Base-by-base conservation (phyloP, 2,797 vertebrate genomes). In the Periparus ater region DNA sequence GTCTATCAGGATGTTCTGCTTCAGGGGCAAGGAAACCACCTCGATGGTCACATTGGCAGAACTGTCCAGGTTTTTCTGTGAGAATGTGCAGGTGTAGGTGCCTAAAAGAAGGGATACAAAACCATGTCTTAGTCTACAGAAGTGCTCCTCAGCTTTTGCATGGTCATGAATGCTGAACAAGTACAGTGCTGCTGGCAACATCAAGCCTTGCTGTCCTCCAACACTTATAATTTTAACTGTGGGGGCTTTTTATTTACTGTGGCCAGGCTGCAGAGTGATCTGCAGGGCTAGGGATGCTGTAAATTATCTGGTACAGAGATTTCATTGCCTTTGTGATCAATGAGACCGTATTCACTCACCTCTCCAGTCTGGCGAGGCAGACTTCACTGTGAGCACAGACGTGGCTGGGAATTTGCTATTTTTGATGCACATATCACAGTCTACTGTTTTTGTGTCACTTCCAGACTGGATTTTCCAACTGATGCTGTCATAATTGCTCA, bases 391-490 rank as follows among this genome's bases (percentile, higher is more conserved):
- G 48, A 98, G 96, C 19, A 96, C 81, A 1, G 98, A 98, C 3
- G 2, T 88, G 3, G 90, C 95, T 89, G 10, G 6, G 29, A 17
- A 18, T 40, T 5, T 70, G 19, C 7, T 81, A 36, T 66, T 97
- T 8, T 34, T 10, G 63, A 94, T 91, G 72, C 85, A 97, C 5
- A 1, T 87, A n/a, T 8, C 85, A 42, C 89, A 80, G 26, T 95
- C 18, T 25, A 97, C 85, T 36, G 3, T 17, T 91, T 79, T 95
- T 30, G 27, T 76, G 17, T 2, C 11, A 19, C 9, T 91, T 71
- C 79, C 96, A 92, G 96, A 89, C 25, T 91, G 96, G 84, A 98
- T 98, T 91, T 97, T 76, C 98, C 98, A 98, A 12, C 50, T 97
- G 34, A 98, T 66, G 25, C 83, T 89, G 74, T 98, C 94, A 36